Evolutionary conservation across 2,113 vertebrate species (phyloP).

Genomic region (Sorex fumeus): DNA sequence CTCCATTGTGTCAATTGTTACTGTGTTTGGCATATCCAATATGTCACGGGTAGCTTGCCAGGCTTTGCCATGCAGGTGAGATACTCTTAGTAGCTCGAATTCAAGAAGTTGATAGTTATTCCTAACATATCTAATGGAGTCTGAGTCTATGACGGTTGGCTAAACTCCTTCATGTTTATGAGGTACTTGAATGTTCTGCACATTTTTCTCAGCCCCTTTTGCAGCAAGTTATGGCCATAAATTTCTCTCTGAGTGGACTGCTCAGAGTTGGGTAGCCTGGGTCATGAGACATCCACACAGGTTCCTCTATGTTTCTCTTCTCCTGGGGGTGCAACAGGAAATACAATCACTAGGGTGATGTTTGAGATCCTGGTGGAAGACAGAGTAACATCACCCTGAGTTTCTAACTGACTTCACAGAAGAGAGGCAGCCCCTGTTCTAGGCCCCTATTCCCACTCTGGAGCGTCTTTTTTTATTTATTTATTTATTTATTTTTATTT

Average conservation of each 20-base stretch:
- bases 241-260: neutral
- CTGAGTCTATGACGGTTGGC: neutral
- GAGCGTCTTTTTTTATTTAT: too few relatives aligned
- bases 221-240: neutral
- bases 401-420: neutral
- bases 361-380: rapidly evolving
- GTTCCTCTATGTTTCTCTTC: neutral
- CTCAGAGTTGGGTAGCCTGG: neutral
- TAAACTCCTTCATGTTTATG: rapidly evolving
- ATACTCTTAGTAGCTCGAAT: neutral
- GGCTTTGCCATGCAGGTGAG: too few relatives aligned
- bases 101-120: neutral
- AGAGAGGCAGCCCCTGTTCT: neutral
- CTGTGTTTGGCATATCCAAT: too few relatives aligned
- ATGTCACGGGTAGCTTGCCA: too few relatives aligned
- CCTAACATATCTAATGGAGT: neutral
- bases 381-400: neutral
- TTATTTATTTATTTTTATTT: too few relatives aligned
- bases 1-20: too few relatives aligned
- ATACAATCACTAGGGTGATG: neutral
- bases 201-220: neutral
- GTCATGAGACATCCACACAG: neutral
- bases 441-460: neutral
- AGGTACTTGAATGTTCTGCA: neutral
- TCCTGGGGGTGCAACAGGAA: neutral